Percentiles rank a stretch among this genome's conserved stretches.
Evolutionary conservation across 2,113 vertebrate genomes (phyloP).

Genomic region (Candoia aspera): DNA sequence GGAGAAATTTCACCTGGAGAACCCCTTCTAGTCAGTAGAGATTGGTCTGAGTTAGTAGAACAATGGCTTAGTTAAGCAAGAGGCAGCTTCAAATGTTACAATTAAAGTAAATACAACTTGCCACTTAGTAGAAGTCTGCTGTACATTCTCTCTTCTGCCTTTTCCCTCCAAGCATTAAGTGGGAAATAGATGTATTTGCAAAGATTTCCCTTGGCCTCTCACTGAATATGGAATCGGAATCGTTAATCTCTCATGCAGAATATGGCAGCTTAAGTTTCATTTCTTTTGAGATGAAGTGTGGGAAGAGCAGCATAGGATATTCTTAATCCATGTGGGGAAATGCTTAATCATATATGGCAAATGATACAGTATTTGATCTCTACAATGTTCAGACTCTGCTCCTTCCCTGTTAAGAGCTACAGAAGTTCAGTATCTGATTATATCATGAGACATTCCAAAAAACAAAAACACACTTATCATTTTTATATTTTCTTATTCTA

Average conservation of each 20-base stretch:
- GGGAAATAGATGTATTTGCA: neutral
- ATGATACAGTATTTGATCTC: neutral
- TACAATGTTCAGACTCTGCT: too few species aligned
- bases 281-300: neutral
- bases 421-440: neutral
- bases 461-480: neutral
- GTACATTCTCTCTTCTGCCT: neutral
- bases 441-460: neutral
- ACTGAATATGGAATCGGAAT: neutral
- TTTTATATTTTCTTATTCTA: neutral
- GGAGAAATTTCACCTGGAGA: neutral
- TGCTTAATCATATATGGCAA: neutral
- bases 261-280: neutral
- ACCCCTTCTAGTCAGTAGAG: neutral
- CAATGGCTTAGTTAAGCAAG: neutral
- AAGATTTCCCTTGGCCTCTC: neutral
- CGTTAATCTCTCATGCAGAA: neutral
- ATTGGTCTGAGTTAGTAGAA: neutral
- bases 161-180: accelerated
- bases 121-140: accelerated
- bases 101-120: accelerated
- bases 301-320: neutral
- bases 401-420: too few species aligned
- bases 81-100: neutral
- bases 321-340: neutral